phyloP scores from a whole-genome alignment of 2,113 vertebrate genomes.

The Lophura nycthemera region DNA sequence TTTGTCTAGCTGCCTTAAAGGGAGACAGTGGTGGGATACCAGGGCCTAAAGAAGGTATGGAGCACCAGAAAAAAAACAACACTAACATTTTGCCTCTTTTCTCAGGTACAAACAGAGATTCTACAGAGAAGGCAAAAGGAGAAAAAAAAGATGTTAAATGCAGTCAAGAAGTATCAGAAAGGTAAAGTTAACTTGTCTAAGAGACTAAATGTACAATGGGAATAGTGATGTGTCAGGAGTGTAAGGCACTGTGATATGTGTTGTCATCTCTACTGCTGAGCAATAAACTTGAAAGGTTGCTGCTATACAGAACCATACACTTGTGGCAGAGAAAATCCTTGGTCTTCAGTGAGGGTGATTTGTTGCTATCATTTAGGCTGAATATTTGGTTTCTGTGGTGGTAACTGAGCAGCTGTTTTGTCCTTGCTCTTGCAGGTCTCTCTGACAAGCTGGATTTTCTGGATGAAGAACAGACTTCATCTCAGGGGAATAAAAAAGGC shows the following conservation, averaged over 20 bases:
- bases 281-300: not conserved
- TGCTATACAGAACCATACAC: not conserved
- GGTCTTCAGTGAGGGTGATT: not conserved
- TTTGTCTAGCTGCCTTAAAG: not conserved
- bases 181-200: constrained; percentile 72
- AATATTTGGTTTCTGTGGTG: not conserved
- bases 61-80: not conserved
- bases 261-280: not conserved
- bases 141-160: constrained; percentile 92
- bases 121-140: constrained; percentile 95
- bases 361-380: not conserved
- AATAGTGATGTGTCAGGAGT: not conserved
- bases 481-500: constrained; percentile 64
- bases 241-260: not conserved
- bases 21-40: not conserved
- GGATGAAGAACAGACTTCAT: constrained; percentile 84
- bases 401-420: not conserved
- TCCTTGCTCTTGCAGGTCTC: constrained; percentile 83
- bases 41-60: not conserved
- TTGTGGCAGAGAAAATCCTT: not conserved
- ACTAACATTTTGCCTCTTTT: constrained; percentile 30
- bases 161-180: constrained; percentile 98
- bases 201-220: not conserved
- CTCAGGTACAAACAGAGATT: constrained; percentile 92
- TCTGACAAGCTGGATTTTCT: constrained; percentile 97